These are phyloP conservation scores for Heteromurus nitidus DNA, from an alignment of 2,888 invertebrate species.

Conservation along the genomic window DNA sequence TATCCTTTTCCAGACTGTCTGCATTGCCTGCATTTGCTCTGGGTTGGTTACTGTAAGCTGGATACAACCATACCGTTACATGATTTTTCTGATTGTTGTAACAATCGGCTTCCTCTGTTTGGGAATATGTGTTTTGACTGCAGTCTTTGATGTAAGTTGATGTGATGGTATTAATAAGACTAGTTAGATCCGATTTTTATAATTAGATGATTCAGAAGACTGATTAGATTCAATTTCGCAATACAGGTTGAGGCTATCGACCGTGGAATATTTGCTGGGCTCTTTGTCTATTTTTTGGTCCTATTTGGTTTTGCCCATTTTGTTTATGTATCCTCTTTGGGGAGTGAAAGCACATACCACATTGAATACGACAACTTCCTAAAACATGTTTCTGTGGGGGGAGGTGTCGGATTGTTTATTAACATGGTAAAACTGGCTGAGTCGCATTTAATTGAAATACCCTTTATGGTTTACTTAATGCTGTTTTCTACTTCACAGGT, in stretches of 20 bases:
- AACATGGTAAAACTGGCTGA: slow-evolving; percentile 54
- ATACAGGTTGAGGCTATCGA: slow-evolving; percentile 59
- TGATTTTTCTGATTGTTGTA: slow-evolving; percentile 55
- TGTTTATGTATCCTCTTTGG: slow-evolving; percentile 56
- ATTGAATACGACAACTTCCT: slow-evolving; percentile 62
- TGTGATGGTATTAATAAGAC: not conserved
- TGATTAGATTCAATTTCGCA: not conserved
- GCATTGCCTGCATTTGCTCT: slow-evolving; percentile 46
- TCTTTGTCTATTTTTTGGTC: slow-evolving; percentile 64
- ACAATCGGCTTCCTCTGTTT: slow-evolving; percentile 61
- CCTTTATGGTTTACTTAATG: too few relatives aligned
- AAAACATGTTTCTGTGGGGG: slow-evolving; percentile 52
- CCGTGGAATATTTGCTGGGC: slow-evolving; percentile 63
- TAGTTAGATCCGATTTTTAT: not conserved
- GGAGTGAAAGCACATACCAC: slow-evolving; percentile 44
- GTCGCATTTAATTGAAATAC: too few relatives aligned
- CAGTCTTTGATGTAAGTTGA: slow-evolving; percentile 62
- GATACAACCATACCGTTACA: slow-evolving; percentile 60
- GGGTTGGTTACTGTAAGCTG: slow-evolving; percentile 57
- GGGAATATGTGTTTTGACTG: slow-evolving; percentile 64
- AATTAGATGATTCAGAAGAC: not conserved
- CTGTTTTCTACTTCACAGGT: too few relatives aligned
- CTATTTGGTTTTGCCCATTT: slow-evolving; percentile 63
- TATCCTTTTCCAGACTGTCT: slow-evolving; percentile 54
- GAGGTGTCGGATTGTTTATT: slow-evolving; percentile 64